Base-by-base conservation (phyloP, 1,140 invertebrate species). In the Hypsibius dujardini region DNA sequence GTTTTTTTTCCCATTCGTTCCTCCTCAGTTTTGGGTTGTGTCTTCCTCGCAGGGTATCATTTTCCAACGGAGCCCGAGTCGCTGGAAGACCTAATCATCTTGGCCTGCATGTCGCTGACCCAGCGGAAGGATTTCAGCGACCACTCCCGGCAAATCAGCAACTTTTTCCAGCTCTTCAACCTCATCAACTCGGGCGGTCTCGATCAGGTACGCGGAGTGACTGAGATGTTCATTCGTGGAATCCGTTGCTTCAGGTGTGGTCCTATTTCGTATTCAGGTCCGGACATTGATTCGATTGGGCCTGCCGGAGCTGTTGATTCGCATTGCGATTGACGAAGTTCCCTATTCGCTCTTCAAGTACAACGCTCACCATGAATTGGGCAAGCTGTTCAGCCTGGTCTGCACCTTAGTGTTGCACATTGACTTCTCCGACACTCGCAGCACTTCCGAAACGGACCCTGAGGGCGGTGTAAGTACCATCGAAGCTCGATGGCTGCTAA, bases 61-160 rank as follows among this genome's bases (percentile, higher is more conserved):
- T 42, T 67, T 67, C 62, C 62, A 42, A 12, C 12, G 45, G 62
- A 67, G 42, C 12, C 7, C 3, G 45, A 7, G 12, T 15, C 12
- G 3, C 45, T 67, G 62, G 62, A 45, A 7, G 42, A 67, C 3
- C 45, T 67, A 42, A 67, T 67, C 7, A 12, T 67, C 3, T 42
- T 3, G 42, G 12, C 12, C 42, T 12, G 12, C 12, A 45, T 67
- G 62, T 7, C 3, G 3, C 42, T 67, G 42, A 12, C 42, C 12
- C 3, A 67, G 62, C 42, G 62, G 62, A 67, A 67, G 42, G 62
- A 67, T 7, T 15, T 45, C 12, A 45, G 42, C 62, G 62, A 67
- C 42, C 12, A 67, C 42, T 12, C 42, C 12, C 62, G 62, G 42
- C 12, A 67, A 3, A 12, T 67, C 12, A 42, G 62, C 12, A 12